Base-by-base conservation (phyloP, 2,797 vertebrate genomes). In the Myripristis jacobus region DNA sequence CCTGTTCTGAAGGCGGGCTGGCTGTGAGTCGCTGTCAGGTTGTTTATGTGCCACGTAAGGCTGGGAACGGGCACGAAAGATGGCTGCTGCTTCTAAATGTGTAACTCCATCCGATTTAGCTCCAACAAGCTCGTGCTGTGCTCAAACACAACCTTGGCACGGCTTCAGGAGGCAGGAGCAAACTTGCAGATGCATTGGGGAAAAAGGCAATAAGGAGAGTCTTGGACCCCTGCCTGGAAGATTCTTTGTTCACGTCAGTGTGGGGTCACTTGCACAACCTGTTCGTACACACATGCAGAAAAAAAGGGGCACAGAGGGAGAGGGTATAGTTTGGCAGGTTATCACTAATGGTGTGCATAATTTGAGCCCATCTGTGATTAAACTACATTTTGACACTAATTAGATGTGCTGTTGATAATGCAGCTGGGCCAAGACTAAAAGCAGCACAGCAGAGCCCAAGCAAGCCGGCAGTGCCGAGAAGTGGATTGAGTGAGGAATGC, bases 321-420 rank as follows among this genome's bases (percentile, higher is more conserved):
- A 51, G 18, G 48, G 13, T 29, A 34, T 51, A 59, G 41, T 31
- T 56, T 36, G 25, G 65, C 65, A 65, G 50, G 48, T 72, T 71
- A 77, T 71, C 69, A 70, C 53, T 52, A 78, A 66, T 38, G 21
- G 15, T 70, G 75, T 67, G 53, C 62, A 75, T 81, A 82, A 79
- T 75, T 80, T 79, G 75, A 83, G 64, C 73, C 57, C 76, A 82
- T 80, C 80, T 87, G 83, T 81, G 84, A 89, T 87, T 86, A 81
- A 87, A 82, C 72, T 67, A 60, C 51, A 72, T 89, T 90, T 81
- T 88, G 76, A 85, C 77, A 80, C 79, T 89, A 86, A 93, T 92
- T 89, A 82, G 85, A 88, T 79, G 78, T 74, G 70, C 75, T 72
- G 63, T 75, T 66, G 79, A 72, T 67, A 82, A 80, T 67, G 15